Evolutionary conservation across 2,888 invertebrate genomes (phyloP).

Genomic region (Scaptomyza reducta): DNA sequence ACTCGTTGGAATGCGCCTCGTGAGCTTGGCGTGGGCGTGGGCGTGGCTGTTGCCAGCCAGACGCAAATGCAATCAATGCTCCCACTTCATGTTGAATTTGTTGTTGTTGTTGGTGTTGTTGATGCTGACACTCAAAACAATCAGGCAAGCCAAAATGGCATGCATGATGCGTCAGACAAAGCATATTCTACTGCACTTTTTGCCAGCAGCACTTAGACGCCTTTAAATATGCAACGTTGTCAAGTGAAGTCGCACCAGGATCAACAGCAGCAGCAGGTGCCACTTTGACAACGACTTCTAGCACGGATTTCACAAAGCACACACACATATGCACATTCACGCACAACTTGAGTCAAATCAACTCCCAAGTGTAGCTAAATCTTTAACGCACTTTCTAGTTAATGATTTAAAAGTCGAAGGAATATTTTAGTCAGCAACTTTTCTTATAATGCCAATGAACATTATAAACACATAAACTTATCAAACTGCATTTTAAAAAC

Average conservation of each 20-base stretch:
- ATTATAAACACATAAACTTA: too few relatives aligned
- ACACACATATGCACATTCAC: too few relatives aligned
- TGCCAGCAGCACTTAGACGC: conserved; percentile 72
- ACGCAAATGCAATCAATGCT: conserved; percentile 73
- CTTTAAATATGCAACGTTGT: conserved; percentile 71
- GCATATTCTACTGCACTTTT: conserved; percentile 52
- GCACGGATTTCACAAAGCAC: conserved; percentile 27
- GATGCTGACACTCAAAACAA: conserved; percentile 68
- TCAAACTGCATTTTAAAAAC: too few relatives aligned
- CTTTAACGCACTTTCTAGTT: background rate
- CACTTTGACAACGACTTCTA: conserved; percentile 21
- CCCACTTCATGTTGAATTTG: conserved; percentile 20
- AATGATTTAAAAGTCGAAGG: background rate
- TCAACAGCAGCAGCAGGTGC: conserved; percentile 12
- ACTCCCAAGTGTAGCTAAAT: background rate
- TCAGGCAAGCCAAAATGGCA: conserved; percentile 69
- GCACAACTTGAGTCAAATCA: too few relatives aligned
- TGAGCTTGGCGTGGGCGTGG: conserved; percentile 18
- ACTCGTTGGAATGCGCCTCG: conserved; percentile 20
- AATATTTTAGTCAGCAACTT: too few relatives aligned
- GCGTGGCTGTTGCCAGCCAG: conserved; percentile 45
- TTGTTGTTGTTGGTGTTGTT: conserved; percentile 28
- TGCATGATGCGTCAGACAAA: conserved; percentile 68
- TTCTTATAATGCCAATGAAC: too few relatives aligned
- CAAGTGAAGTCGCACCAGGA: conserved; percentile 39